phyloP scores from a whole-genome alignment of 2,888 invertebrate species.

The Caenorhabditis virilis region DNA sequence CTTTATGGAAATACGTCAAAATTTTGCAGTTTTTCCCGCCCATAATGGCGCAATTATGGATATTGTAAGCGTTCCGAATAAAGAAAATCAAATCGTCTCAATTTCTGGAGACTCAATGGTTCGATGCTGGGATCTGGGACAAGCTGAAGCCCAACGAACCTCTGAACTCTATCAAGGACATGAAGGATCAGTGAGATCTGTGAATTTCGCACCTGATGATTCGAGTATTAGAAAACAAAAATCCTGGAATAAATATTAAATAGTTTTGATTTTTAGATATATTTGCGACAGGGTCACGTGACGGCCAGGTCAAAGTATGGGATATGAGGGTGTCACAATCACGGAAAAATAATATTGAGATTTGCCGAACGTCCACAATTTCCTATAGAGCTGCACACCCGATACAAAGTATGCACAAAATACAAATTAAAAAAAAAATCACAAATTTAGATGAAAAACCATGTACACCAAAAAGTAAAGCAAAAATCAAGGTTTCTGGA shows the following conservation, averaged over 20 bases:
- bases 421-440: too few relatives aligned
- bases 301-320: constrained; percentile 33
- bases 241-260: too few relatives aligned
- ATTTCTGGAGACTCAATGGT: constrained; percentile 37
- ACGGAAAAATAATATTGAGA: constrained; percentile 11
- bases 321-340: constrained; percentile 24
- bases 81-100: constrained; percentile 19
- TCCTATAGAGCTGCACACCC: constrained; percentile 29
- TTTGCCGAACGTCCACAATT: constrained; percentile 9
- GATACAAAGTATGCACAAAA: constrained; percentile 1
- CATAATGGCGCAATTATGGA: constrained; percentile 42
- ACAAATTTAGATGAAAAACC: constrained; percentile 11
- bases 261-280: too few relatives aligned
- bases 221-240: too few relatives aligned
- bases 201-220: constrained; percentile 23
- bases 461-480: constrained; percentile 16
- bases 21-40: constrained; percentile 33
- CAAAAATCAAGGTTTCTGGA: constrained; percentile 6
- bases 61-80: constrained; percentile 29
- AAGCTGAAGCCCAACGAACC: background rate
- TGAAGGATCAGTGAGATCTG: constrained; percentile 33
- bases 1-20: background rate
- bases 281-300: constrained; percentile 31
- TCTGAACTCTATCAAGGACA: constrained; percentile 34
- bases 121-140: constrained; percentile 32